These are phyloP conservation scores for Prunella fulvescens DNA, from an alignment of 2,113 vertebrate genomes.

Conservation along the genomic window DNA sequence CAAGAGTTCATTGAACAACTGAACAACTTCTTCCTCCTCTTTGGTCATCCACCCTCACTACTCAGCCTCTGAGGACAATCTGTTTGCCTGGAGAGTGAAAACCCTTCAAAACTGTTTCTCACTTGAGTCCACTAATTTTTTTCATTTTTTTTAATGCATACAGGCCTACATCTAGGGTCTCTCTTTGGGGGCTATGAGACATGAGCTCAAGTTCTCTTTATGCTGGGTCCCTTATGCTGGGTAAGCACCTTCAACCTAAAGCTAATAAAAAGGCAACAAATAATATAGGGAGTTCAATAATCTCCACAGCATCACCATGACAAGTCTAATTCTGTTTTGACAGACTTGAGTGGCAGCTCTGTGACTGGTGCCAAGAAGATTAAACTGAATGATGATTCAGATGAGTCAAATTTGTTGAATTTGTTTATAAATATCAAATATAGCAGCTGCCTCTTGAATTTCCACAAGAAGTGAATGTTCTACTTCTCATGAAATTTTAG, in stretches of 20 bases:
- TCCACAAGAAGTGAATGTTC: background rate
- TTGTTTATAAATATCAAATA: slow-evolving; percentile 22
- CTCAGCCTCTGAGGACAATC: background rate
- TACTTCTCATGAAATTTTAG: background rate
- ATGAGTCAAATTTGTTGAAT: background rate
- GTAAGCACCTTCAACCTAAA: background rate
- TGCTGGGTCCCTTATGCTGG: background rate
- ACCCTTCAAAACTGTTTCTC: background rate
- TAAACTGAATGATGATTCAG: background rate
- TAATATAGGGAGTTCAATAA: background rate
- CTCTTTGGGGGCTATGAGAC: background rate
- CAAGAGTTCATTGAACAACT: background rate
- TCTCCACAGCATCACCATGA: background rate
- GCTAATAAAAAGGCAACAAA: background rate
- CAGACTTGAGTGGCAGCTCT: background rate
- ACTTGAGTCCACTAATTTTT: background rate
- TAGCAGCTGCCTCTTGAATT: background rate
- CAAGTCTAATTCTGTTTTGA: slow-evolving; percentile 27
- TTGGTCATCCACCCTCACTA: background rate
- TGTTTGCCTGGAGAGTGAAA: background rate
- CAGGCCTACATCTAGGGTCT: background rate
- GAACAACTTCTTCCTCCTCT: background rate
- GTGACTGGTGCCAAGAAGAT: background rate
- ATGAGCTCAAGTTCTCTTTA: background rate
- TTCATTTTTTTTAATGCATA: background rate